Conservation (phyloP, 2,888 invertebrate genomes). For the Apamea epomidion region DNA sequence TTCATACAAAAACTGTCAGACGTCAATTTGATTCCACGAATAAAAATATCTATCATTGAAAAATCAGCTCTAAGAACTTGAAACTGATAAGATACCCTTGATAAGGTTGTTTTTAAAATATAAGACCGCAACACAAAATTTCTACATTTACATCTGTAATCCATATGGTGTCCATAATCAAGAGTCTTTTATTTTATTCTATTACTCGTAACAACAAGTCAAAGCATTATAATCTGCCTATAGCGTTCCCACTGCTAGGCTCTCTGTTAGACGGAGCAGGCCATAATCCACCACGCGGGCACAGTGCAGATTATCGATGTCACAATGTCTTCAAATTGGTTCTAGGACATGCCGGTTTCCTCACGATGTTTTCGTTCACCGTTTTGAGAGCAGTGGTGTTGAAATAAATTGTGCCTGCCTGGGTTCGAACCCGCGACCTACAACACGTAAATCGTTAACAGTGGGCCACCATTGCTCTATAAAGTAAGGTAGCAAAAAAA, state of each 20-base stretch:
- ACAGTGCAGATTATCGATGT: neutral
- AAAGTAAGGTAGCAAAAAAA: neutral
- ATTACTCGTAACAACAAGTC: too few species aligned
- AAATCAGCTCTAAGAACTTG: too few species aligned
- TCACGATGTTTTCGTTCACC: neutral
- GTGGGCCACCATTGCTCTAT: neutral
- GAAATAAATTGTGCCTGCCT: neutral
- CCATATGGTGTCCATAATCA: neutral
- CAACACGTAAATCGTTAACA: neutral
- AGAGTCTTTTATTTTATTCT: neutral
- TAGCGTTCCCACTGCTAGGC: too few species aligned
- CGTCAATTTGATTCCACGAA: too few species aligned
- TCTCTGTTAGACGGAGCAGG: too few species aligned
- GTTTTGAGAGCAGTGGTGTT: neutral
- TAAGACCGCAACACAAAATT: neutral
- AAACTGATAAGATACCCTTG: neutral
- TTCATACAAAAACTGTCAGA: too few species aligned
- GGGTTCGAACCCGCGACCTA: neutral
- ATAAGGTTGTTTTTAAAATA: neutral
- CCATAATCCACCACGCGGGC: too few species aligned
- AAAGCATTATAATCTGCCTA: too few species aligned
- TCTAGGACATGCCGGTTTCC: neutral
- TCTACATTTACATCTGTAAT: neutral
- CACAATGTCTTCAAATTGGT: neutral
- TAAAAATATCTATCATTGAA: too few species aligned